Conservation (phyloP, 2,797 vertebrate genomes). For the Hipposideros larvatus region DNA sequence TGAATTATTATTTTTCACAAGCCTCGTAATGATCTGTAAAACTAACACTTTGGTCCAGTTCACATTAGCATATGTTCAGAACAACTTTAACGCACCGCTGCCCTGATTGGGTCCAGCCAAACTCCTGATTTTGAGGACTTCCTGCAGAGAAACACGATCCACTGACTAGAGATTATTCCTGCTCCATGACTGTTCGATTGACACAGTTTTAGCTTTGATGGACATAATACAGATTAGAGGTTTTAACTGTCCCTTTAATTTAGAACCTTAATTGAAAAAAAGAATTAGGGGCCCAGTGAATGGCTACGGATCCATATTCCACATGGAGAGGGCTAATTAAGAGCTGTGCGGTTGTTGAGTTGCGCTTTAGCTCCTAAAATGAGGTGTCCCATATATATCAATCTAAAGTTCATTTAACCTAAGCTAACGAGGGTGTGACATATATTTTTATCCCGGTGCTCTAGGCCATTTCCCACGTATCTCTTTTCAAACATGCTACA, state of each 20-base stretch:
- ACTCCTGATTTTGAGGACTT: slow-evolving; percentile 45
- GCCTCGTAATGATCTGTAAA: slow-evolving; percentile 82
- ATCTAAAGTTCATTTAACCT: slow-evolving; percentile 72
- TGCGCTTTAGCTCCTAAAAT: neutral
- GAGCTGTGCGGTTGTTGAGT: neutral
- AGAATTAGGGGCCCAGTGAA: neutral
- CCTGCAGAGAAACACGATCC: slow-evolving; percentile 26
- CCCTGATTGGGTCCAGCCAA: slow-evolving; percentile 54
- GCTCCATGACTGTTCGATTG: slow-evolving; percentile 41
- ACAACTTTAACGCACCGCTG: slow-evolving; percentile 52
- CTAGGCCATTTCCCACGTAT: slow-evolving; percentile 23
- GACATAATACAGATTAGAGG: neutral
- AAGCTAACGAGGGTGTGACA: slow-evolving; percentile 49
- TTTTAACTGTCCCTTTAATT: slow-evolving; percentile 57
- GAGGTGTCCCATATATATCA: neutral
- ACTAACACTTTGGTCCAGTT: slow-evolving; percentile 82
- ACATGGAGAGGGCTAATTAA: neutral
- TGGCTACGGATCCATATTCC: neutral
- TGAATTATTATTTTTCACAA: slow-evolving; percentile 76
- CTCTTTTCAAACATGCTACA: slow-evolving; percentile 57
- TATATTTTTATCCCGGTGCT: neutral
- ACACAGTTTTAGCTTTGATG: slow-evolving; percentile 47
- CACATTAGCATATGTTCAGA: slow-evolving; percentile 68
- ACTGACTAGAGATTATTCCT: neutral
- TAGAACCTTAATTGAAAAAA: slow-evolving; percentile 54